A percentile compares a stretch with the other conserved stretches of the same genome.
Evolutionary conservation across 2,797 vertebrate species (phyloP).

Genomic region (Brachyrhaphis roseni): DNA sequence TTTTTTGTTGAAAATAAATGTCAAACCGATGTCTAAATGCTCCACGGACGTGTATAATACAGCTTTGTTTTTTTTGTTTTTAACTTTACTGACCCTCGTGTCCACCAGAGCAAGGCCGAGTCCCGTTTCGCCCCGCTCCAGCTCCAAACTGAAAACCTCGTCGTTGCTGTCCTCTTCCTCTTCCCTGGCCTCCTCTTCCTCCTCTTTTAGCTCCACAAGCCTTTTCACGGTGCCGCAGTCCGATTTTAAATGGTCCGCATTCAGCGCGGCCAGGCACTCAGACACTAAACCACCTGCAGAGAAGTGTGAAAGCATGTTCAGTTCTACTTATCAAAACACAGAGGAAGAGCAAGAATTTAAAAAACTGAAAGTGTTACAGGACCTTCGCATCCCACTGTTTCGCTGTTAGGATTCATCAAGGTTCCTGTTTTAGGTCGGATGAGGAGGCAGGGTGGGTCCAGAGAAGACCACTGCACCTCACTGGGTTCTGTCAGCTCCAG

Average conservation of each 20-base stretch:
- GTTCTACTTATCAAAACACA: not conserved
- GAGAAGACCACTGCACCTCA: conserved; percentile 34
- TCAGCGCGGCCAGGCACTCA: conserved; percentile 68
- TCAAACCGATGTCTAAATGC: too few relatives aligned
- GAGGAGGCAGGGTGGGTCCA: conserved; percentile 74
- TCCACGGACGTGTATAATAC: not conserved
- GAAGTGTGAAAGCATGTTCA: conserved; percentile 9
- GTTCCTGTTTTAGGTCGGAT: conserved; percentile 76
- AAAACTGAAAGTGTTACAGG: not conserved
- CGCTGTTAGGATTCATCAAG: conserved; percentile 26
- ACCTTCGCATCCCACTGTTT: conserved; percentile 63
- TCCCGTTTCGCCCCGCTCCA: conserved; percentile 75
- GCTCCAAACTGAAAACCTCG: conserved; percentile 80
- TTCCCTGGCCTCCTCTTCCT: conserved; percentile 44
- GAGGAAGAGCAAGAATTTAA: not conserved
- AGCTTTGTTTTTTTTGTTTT: not conserved
- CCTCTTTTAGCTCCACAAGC: conserved; percentile 58
- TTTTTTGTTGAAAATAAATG: too few relatives aligned
- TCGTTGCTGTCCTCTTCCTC: conserved; percentile 56
- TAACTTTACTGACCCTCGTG: conserved; percentile 72
- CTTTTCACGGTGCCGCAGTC: conserved; percentile 30
- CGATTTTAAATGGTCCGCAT: conserved; percentile 41
- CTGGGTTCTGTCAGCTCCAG: conserved; percentile 61
- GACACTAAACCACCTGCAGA: conserved; percentile 61
- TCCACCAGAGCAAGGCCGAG: conserved; percentile 81